Conservation (phyloP, 2,113 vertebrate species). For the Platichthys flesus region DNA sequence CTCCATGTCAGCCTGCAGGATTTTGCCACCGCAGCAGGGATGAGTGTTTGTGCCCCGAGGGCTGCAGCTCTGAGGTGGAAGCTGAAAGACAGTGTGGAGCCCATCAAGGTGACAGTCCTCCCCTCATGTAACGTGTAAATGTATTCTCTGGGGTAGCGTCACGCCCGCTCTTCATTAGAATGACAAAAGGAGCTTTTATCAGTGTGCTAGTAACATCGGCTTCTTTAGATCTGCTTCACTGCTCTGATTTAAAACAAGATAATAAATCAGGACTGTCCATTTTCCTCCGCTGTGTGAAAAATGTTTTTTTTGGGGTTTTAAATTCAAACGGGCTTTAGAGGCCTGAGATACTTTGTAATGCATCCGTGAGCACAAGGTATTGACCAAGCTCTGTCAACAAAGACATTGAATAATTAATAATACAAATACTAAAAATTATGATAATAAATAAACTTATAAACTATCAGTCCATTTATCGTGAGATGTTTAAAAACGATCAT, state of each 20-base stretch:
- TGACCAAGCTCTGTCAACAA: background rate
- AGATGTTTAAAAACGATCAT: too few relatives aligned
- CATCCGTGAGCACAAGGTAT: background rate
- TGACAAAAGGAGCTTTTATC: constrained; percentile 13
- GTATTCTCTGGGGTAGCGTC: background rate
- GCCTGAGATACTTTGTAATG: background rate
- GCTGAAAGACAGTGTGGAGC: background rate
- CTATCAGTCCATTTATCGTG: too few relatives aligned
- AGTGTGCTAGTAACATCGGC: constrained; percentile 1
- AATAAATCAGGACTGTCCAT: constrained; percentile 2
- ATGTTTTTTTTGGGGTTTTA: background rate
- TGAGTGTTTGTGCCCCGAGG: constrained; percentile 12
- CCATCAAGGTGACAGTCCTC: background rate
- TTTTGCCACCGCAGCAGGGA: constrained; percentile 4
- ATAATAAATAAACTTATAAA: too few relatives aligned
- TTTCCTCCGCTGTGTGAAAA: background rate
- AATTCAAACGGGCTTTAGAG: background rate
- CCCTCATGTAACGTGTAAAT: constrained; percentile 25
- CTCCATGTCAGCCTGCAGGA: background rate
- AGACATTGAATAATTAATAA: too few relatives aligned
- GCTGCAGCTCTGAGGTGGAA: constrained; percentile 8
- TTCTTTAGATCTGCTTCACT: constrained; percentile 2
- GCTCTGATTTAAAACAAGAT: constrained; percentile 2
- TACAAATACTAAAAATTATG: too few relatives aligned
- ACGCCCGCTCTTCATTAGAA: constrained; percentile 21